Percentiles rank a stretch among this genome's conserved stretches.
phyloP scores from a whole-genome alignment of 1,140 invertebrate species.

The Laupala kohalensis region DNA sequence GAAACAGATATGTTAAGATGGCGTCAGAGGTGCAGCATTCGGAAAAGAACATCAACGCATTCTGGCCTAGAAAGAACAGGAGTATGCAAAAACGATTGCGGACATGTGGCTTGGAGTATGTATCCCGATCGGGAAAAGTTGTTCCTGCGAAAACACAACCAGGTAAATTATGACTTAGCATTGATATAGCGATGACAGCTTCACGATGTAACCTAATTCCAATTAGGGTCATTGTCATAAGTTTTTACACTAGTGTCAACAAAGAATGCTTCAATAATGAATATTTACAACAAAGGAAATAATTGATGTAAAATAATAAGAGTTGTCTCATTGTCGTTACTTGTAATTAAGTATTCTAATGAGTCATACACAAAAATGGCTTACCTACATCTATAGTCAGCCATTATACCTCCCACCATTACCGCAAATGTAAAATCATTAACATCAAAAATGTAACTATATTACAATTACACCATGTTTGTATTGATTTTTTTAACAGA shows the following conservation, averaged over 20 bases:
- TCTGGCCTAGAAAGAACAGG: conserved; percentile 25
- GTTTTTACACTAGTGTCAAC: not conserved
- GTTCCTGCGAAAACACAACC: conserved; percentile 32
- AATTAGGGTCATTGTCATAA: not conserved
- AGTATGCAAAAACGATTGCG: conserved; percentile 32
- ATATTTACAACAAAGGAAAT: too few relatives aligned
- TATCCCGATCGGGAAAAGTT: conserved; percentile 31
- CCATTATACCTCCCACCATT: not conserved
- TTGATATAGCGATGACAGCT: not conserved
- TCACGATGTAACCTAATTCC: not conserved
- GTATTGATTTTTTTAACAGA: conserved; percentile 18
- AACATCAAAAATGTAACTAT: not conserved
- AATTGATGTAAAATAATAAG: too few relatives aligned
- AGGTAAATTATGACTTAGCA: conserved; percentile 23
- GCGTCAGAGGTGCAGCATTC: conserved; percentile 11
- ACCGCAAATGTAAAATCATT: not conserved
- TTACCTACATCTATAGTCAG: not conserved
- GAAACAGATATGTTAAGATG: conserved; percentile 12
- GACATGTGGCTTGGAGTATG: conserved; percentile 30
- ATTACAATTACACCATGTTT: not conserved
- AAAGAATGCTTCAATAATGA: too few relatives aligned
- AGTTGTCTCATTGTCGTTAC: too few relatives aligned
- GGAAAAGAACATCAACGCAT: conserved; percentile 2
- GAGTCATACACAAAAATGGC: not conserved
- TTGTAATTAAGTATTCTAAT: not conserved